Conservation (phyloP, 2,888 invertebrate species). For the Nematopogon swammerdamellus region DNA sequence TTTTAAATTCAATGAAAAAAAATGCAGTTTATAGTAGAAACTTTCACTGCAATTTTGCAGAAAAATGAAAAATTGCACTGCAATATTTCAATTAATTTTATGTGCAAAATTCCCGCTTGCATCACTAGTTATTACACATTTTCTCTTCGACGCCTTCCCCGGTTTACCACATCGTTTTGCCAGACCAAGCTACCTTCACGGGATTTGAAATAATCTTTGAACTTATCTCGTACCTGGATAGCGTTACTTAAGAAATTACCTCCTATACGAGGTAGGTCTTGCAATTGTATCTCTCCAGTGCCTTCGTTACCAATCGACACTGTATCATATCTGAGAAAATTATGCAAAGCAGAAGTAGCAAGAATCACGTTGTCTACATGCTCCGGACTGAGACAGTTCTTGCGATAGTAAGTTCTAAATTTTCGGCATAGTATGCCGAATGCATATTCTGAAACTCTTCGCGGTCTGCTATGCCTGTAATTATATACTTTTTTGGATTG, state of each 20-base stretch:
- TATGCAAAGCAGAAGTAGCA: conserved; percentile 1
- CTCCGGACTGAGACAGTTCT: not conserved
- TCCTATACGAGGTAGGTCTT: conserved; percentile 1
- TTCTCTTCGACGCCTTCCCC: not conserved
- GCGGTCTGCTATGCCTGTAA: conserved; percentile 1
- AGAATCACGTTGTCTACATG: conserved; percentile 1
- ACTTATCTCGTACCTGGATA: not conserved
- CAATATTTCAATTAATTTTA: too few species aligned
- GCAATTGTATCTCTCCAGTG: not conserved
- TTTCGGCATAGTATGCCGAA: conserved; percentile 2
- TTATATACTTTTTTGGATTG: not conserved
- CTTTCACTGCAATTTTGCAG: too few species aligned
- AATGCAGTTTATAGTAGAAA: too few species aligned
- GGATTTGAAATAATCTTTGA: too few species aligned
- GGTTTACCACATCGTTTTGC: too few species aligned
- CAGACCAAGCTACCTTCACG: too few species aligned
- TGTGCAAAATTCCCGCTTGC: too few species aligned
- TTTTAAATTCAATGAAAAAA: too few species aligned
- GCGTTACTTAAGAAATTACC: conserved; percentile 1
- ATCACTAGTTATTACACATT: too few species aligned
- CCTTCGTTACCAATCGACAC: not conserved
- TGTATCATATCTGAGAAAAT: conserved; percentile 3
- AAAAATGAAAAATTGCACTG: too few species aligned
- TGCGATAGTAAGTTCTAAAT: conserved; percentile 1
- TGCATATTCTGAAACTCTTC: conserved; percentile 1